Evolutionary conservation across 2,797 vertebrate genomes (phyloP).

Genomic region (Thalassophryne amazonica): DNA sequence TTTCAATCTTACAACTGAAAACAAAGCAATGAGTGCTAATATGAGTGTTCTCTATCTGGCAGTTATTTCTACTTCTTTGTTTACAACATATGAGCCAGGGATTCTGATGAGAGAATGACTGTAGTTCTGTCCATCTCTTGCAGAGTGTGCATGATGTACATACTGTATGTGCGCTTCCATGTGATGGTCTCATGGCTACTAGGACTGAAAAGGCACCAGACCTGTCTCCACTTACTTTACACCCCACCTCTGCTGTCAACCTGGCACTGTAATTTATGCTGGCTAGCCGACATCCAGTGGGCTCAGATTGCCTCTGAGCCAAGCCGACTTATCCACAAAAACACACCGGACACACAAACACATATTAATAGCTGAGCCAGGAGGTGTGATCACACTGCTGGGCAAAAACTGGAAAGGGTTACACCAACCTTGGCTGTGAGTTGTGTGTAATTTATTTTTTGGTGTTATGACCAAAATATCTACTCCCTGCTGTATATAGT

Average conservation of each 20-base stretch:
- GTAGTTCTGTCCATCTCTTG: neutral
- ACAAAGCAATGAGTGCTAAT: neutral
- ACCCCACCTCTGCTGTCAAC: conserved; percentile 54
- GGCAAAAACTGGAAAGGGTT: conserved; percentile 72
- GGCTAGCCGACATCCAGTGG: conserved; percentile 44
- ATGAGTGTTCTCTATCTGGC: neutral
- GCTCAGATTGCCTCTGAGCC: conserved; percentile 43
- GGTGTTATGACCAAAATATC: conserved; percentile 59
- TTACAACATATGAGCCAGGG: neutral
- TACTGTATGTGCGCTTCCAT: neutral
- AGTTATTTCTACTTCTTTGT: neutral
- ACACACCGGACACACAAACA: conserved; percentile 20
- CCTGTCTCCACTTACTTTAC: conserved; percentile 67
- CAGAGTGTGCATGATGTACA: neutral
- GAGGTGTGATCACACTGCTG: conserved; percentile 73
- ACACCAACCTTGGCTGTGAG: conserved; percentile 71
- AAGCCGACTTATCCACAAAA: conserved; percentile 45
- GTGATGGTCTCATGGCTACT: conserved; percentile 7
- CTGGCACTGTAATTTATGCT: conserved; percentile 59
- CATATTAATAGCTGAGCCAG: conserved; percentile 55
- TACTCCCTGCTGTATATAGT: conserved; percentile 55
- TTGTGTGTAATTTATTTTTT: conserved; percentile 68
- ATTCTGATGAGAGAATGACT: neutral
- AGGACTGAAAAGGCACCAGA: conserved; percentile 56
- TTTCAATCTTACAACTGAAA: no score